Percentiles rank a stretch among this genome's conserved stretches.
These are phyloP conservation scores for Parauchenoglanis ngamensis DNA, from an alignment of 2,797 vertebrate genomes.

Conservation along the genomic window DNA sequence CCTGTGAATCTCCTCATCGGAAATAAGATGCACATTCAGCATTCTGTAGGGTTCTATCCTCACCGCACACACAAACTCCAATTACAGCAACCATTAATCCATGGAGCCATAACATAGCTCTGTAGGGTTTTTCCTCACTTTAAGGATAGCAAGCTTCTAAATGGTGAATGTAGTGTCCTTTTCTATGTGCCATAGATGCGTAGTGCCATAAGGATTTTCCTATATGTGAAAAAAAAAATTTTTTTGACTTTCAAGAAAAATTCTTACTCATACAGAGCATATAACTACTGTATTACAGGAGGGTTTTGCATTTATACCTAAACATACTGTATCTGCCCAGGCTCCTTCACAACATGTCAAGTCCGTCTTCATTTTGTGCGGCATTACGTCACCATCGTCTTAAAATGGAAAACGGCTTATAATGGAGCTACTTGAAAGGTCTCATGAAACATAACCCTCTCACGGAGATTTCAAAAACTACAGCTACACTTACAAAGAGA, in stretches of 20 bases:
- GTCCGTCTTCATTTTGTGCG: not conserved
- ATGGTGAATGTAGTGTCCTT: not conserved
- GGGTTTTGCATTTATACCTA: not conserved
- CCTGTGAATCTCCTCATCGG: slow-evolving; percentile 39
- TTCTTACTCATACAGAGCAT: not conserved
- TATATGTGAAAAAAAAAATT: too few species aligned
- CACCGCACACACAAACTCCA: slow-evolving; percentile 6
- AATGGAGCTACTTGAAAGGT: not conserved
- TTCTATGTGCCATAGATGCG: not conserved
- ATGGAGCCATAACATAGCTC: not conserved
- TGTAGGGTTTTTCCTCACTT: not conserved
- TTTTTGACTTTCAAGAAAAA: not conserved
- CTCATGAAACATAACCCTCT: slow-evolving; percentile 2
- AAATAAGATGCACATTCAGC: slow-evolving; percentile 52
- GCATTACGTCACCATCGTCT: not conserved
- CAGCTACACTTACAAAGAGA: not conserved
- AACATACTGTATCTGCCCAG: not conserved
- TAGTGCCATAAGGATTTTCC: too few species aligned
- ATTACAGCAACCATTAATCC: slow-evolving; percentile 6
- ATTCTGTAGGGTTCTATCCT: slow-evolving; percentile 13
- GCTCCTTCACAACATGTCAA: not conserved
- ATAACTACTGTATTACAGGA: not conserved
- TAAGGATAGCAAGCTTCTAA: not conserved
- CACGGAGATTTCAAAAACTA: not conserved
- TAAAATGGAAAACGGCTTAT: not conserved